Evolutionary conservation across 2,113 vertebrate genomes (phyloP).

Genomic region (Uropsilus gracilis): DNA sequence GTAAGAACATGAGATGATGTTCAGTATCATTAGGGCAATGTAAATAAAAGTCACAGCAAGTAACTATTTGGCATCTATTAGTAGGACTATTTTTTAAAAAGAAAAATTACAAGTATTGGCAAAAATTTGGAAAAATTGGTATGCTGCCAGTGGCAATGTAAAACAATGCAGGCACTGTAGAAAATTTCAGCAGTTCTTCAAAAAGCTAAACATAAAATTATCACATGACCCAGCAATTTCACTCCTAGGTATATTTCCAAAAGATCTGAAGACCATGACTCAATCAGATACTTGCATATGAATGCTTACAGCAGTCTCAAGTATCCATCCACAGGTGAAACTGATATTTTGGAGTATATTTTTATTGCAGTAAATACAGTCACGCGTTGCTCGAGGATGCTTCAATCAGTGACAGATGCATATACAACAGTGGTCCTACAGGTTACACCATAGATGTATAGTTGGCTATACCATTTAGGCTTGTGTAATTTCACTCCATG

Average conservation of each 20-base stretch:
- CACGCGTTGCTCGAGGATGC: background rate
- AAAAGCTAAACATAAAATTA: conserved; percentile 22
- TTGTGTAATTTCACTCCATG: background rate
- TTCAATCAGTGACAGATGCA: background rate
- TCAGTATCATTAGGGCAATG: background rate
- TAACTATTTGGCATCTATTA: background rate
- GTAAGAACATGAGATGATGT: background rate
- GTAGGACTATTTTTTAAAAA: background rate
- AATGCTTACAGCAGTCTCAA: background rate
- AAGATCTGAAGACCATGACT: conserved; percentile 29
- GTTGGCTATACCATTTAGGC: background rate
- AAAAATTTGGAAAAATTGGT: background rate
- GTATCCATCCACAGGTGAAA: background rate
- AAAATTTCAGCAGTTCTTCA: background rate
- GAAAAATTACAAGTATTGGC: background rate
- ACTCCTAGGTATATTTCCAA: too few species aligned
- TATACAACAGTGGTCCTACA: background rate
- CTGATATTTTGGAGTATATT: background rate
- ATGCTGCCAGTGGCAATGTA: background rate
- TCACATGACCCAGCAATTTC: too few species aligned
- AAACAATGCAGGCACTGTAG: background rate
- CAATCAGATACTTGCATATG: background rate
- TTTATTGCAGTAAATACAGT: background rate
- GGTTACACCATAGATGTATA: background rate
- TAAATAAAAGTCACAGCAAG: background rate